Conservation (phyloP, 2,797 vertebrate species). For the Discoglossus pictus region DNA sequence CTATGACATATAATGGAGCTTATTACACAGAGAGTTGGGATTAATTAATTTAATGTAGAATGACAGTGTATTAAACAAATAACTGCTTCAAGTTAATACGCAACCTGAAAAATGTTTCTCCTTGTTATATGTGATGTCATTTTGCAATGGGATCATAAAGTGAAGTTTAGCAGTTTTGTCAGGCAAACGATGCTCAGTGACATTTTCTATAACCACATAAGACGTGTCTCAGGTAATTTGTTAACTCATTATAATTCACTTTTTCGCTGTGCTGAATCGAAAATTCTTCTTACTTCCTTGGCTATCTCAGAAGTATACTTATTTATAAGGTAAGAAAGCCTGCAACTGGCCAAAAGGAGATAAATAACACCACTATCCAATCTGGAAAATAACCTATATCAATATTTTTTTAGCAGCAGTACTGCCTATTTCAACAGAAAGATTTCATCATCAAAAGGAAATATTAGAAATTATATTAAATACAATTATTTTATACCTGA, state of each 20-base stretch:
- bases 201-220: slow-evolving; percentile 22
- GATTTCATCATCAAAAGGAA: too few species aligned
- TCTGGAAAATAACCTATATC: too few species aligned
- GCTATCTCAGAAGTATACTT: too few species aligned
- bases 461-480: too few species aligned
- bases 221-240: slow-evolving; percentile 15
- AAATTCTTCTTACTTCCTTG: not conserved
- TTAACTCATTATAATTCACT: slow-evolving; percentile 1
- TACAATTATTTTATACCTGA: too few species aligned
- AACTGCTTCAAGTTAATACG: slow-evolving; percentile 17
- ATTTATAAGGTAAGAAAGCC: too few species aligned
- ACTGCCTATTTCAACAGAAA: too few species aligned
- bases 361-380: too few species aligned
- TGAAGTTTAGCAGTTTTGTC: slow-evolving; percentile 38
- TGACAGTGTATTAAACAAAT: slow-evolving; percentile 26
- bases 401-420: too few species aligned
- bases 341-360: too few species aligned
- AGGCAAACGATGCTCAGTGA: slow-evolving; percentile 14
- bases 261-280: slow-evolving; percentile 7
- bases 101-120: slow-evolving; percentile 8
- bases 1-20: not conserved
- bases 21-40: not conserved
- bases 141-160: slow-evolving; percentile 5
- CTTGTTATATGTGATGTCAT: slow-evolving; percentile 21
- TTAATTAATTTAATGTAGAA: slow-evolving; percentile 23